Evolutionary conservation across 2,113 vertebrate species (phyloP), one percentile per base, ranked within the genome.

Genomic region (Talpa occidentalis): DNA sequence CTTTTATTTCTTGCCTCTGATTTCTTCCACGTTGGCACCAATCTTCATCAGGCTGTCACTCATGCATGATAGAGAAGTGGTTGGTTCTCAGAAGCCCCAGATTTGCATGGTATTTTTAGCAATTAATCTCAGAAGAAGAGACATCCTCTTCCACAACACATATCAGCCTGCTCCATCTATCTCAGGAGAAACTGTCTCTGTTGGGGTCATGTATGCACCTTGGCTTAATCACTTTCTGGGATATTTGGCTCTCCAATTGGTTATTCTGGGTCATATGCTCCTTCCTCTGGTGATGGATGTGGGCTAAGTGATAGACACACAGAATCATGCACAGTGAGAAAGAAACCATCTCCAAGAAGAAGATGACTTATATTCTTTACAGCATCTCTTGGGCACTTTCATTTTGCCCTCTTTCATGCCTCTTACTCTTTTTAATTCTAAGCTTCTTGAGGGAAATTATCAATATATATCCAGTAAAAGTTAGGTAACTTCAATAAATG

Each of bases 41-140:
- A 42, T 90, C 54, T 85, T 81, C 73, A 84, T 81, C 69, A 95
- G 83, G 28, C 30, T 35, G 83, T 62, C 62, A 32, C 77, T 90
- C 56, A 0, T 15, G 28, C 30, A 21, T 70, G 67, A 47, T 35
- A 90, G 49, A 21, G 70, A 88, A 66, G 67, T 35, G 14, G 66
- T 59, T 87, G 52, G 54, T 56, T 56, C 54, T 79, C 16, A 66
- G 52, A 74, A 87, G 72, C 32, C 24, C 47, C 40, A 69, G 15
- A 90, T 84, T 84, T 67, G 66, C 14, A 8, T 12, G 19, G 9
- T 37, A 49, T 47, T 69, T 90, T 79, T 67, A 78, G 30, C n/a
- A 84, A 19, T 79, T 35, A 24, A 42, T 85, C 72, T 90, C 26
- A 32, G 28, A 88, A 79, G 60, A 56, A 92, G 26, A 85, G 64